Percentiles rank a stretch among this genome's conserved stretches.
Evolutionary conservation across 1,140 invertebrate genomes (phyloP).

Genomic region (Temnothorax nylanderi): DNA sequence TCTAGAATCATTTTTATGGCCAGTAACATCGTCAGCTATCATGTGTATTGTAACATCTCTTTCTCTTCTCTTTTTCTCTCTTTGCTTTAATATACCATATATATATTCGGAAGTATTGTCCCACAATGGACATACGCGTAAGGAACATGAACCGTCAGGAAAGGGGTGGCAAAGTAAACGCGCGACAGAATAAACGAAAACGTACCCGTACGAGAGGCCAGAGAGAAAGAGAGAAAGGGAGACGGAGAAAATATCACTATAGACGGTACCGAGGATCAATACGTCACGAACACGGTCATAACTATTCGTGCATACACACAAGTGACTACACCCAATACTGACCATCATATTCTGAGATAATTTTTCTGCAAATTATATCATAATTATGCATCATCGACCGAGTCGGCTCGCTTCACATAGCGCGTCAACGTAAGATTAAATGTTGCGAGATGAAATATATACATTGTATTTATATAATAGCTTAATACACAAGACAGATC

Average conservation of each 20-base stretch:
- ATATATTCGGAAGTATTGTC: neutral
- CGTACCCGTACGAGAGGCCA: conserved; percentile 38
- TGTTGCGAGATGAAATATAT: neutral
- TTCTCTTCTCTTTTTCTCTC: neutral
- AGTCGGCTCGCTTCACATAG: neutral
- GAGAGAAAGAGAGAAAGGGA: conserved; percentile 7
- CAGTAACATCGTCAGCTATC: neutral
- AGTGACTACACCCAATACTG: conserved; percentile 6
- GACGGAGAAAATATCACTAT: conserved; percentile 67
- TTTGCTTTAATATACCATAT: neutral
- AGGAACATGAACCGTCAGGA: neutral
- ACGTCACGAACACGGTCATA: conserved; percentile 67
- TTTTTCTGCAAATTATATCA: conserved; percentile 23
- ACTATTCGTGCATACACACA: conserved; percentile 43
- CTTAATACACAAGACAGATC: neutral
- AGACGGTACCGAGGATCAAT: conserved; percentile 73
- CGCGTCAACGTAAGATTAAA: neutral
- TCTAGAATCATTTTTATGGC: neutral
- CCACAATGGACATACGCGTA: conserved; percentile 16
- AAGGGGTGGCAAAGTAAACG: conserved; percentile 45
- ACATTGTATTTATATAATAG: neutral
- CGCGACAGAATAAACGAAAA: conserved; percentile 58
- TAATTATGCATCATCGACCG: neutral
- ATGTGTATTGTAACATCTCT: neutral
- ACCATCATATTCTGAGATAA: conserved; percentile 11